phyloP scores from a whole-genome alignment of 2,888 invertebrate species.

The Drosophila birchii region DNA sequence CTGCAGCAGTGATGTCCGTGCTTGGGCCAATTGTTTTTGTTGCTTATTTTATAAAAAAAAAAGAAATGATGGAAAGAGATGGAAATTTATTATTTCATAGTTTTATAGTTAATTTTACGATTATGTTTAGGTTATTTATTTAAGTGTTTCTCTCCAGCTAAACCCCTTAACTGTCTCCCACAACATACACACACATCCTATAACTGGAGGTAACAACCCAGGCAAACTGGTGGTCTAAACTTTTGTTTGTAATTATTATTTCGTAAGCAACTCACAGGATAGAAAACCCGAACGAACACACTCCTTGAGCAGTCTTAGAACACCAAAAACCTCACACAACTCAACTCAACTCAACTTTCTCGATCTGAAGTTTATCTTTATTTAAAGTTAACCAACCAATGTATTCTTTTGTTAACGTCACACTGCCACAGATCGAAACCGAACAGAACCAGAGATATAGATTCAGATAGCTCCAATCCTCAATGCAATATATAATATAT shows the following conservation, averaged over 20 bases:
- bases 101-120: slow-evolving; percentile 59
- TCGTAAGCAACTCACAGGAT: slow-evolving; percentile 53
- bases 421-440: slow-evolving; percentile 63
- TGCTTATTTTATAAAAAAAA: slow-evolving; percentile 77
- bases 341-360: slow-evolving; percentile 36
- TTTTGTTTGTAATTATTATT: slow-evolving; percentile 73
- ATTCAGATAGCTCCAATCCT: slow-evolving; percentile 49
- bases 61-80: slow-evolving; percentile 21
- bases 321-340: slow-evolving; percentile 17
- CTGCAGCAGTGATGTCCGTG: slow-evolving; percentile 10
- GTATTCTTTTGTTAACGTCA: slow-evolving; percentile 61
- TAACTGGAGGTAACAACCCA: slow-evolving; percentile 50
- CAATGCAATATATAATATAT: slow-evolving; percentile 59
- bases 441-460: slow-evolving; percentile 42
- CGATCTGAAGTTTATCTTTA: slow-evolving; percentile 44
- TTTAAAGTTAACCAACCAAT: slow-evolving; percentile 15
- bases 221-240: slow-evolving; percentile 54
- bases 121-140: slow-evolving; percentile 68
- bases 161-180: slow-evolving; percentile 38
- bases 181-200: slow-evolving; percentile 40
- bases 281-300: slow-evolving; percentile 16
- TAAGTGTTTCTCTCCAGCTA: slow-evolving; percentile 65
- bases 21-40: slow-evolving; percentile 77
- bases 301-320: slow-evolving; percentile 38
- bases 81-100: slow-evolving; percentile 68